These are phyloP conservation scores for Ceyx melanurus DNA, from an alignment of 2,113 vertebrate species.

Conservation along the genomic window DNA sequence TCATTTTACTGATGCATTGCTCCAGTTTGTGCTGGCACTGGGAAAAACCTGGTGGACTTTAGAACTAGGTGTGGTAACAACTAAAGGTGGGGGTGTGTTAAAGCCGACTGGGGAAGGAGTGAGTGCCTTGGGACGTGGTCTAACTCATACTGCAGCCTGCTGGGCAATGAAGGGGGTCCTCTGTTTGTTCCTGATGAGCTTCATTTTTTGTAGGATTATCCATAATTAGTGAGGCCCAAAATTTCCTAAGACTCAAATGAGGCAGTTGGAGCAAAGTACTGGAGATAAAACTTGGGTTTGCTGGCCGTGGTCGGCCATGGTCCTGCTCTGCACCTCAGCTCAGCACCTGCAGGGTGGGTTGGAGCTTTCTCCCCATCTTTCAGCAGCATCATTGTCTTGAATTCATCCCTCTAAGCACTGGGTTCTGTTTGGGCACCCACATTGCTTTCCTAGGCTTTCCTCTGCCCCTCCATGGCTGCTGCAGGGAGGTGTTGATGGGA, in stretches of 20 bases:
- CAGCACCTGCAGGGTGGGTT: fast-evolving
- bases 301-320: fast-evolving
- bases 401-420: background rate
- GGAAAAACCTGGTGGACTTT: background rate
- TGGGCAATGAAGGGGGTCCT: conserved; percentile 11
- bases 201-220: conserved; percentile 56
- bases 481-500: fast-evolving
- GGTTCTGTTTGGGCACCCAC: background rate
- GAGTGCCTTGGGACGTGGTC: background rate
- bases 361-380: background rate
- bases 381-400: background rate
- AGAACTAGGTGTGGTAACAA: background rate
- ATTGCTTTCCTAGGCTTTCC: background rate
- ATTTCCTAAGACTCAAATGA: background rate
- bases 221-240: conserved; percentile 23
- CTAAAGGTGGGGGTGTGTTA: background rate
- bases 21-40: background rate
- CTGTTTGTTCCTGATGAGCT: background rate
- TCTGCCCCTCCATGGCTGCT: background rate
- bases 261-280: background rate
- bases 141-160: background rate
- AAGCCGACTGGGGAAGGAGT: background rate
- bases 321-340: background rate
- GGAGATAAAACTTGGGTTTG: background rate
- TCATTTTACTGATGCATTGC: background rate